A percentile compares a stretch with the other conserved stretches of the same genome.
Conservation (phyloP, 1,140 invertebrate genomes). For the Polyergus mexicanus region DNA sequence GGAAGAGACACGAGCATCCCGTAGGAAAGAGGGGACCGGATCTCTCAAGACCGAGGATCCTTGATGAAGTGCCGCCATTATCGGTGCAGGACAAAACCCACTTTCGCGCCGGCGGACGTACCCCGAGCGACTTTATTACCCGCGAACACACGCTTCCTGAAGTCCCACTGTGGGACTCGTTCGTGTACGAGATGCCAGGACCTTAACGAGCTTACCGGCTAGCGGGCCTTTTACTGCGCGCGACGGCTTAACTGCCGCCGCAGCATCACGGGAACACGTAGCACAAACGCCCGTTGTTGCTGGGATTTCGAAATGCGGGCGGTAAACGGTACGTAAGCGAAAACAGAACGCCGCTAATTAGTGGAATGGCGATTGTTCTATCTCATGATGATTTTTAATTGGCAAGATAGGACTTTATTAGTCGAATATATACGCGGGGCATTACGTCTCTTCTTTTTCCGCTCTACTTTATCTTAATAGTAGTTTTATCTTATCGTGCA, state of each 20-base stretch:
- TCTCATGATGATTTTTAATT: constrained; percentile 47
- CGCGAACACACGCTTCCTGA: constrained; percentile 81
- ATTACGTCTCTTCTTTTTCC: not conserved
- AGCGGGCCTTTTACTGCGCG: constrained; percentile 54
- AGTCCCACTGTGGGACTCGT: constrained; percentile 76
- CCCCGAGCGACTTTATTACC: constrained; percentile 84
- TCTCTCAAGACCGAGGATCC: constrained; percentile 63
- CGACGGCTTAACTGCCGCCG: constrained; percentile 29
- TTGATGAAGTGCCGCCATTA: constrained; percentile 86
- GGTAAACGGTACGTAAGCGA: not conserved
- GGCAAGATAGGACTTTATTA: constrained; percentile 14
- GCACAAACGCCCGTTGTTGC: not conserved
- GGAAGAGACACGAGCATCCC: constrained; percentile 72
- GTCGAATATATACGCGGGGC: not conserved
- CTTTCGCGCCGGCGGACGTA: constrained; percentile 70
- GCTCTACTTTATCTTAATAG: constrained; percentile 12
- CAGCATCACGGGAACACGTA: constrained; percentile 1
- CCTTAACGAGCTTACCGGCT: constrained; percentile 71
- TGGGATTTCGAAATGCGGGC: constrained; percentile 30
- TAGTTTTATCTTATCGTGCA: constrained; percentile 4
- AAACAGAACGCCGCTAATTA: constrained; percentile 31
- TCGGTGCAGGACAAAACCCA: constrained; percentile 85
- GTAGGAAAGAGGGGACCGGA: constrained; percentile 73
- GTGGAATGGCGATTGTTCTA: constrained; percentile 4
- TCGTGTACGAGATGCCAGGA: constrained; percentile 44